These are phyloP conservation scores for Elymnias hypermnestra DNA, from an alignment of 1,140 invertebrate genomes.

Conservation along the genomic window DNA sequence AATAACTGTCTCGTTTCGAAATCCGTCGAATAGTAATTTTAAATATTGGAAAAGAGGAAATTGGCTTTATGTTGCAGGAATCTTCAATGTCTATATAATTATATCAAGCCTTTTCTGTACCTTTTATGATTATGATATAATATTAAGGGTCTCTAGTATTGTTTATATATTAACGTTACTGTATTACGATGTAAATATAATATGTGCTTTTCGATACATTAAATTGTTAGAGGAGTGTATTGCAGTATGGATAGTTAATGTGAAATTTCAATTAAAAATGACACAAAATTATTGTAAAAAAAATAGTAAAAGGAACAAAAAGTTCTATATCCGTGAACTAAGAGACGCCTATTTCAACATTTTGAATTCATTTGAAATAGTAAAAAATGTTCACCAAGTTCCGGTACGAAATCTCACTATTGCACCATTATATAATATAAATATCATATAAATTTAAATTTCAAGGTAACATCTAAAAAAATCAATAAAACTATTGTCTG, in stretches of 20 bases:
- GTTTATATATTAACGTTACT: slow-evolving; percentile 1
- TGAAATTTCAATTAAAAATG: too few relatives aligned
- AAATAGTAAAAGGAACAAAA: too few relatives aligned
- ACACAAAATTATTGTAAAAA: too few relatives aligned
- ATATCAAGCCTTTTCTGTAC: background rate
- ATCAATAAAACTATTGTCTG: too few relatives aligned
- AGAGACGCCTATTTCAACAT: slow-evolving; percentile 16
- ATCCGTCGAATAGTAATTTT: background rate
- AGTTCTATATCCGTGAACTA: too few relatives aligned
- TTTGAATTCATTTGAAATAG: slow-evolving; percentile 11
- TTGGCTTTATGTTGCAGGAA: background rate
- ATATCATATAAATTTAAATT: too few relatives aligned
- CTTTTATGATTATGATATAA: background rate
- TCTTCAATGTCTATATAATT: background rate
- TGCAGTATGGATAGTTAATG: slow-evolving; percentile 6
- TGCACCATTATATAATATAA: too few relatives aligned
- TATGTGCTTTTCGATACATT: slow-evolving; percentile 10
- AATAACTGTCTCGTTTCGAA: too few relatives aligned
- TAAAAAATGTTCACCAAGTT: slow-evolving; percentile 15
- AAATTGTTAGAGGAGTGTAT: slow-evolving; percentile 11
- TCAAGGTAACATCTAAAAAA: too few relatives aligned
- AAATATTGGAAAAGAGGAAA: background rate
- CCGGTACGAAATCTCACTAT: slow-evolving; percentile 5
- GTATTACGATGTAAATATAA: slow-evolving; percentile 13
- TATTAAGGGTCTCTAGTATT: background rate